Conservation (phyloP, 2,797 vertebrate species). For the Pseudochromis fuscus region DNA sequence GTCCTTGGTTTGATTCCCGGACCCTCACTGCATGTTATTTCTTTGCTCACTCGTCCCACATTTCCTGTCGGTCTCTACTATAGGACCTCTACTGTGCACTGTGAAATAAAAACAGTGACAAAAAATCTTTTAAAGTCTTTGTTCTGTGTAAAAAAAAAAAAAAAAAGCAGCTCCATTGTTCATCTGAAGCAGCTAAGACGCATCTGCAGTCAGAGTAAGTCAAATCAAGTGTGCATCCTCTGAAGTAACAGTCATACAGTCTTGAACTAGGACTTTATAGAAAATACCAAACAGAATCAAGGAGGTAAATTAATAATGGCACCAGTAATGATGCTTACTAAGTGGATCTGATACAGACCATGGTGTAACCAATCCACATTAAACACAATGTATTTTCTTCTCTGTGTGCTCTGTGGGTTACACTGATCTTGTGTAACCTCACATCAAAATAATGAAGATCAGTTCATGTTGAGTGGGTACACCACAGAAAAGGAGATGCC, state of each 20-base stretch:
- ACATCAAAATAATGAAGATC: constrained; percentile 1
- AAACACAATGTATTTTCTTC: constrained; percentile 3
- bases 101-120: not conserved
- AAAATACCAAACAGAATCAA: constrained; percentile 5
- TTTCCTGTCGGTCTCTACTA: constrained; percentile 1
- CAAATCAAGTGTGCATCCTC: not conserved
- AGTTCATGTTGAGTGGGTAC: too few relatives aligned
- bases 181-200: not conserved
- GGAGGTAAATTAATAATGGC: not conserved
- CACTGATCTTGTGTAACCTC: constrained; percentile 1
- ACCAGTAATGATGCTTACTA: not conserved
- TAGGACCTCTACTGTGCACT: constrained; percentile 1
- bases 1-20: not conserved
- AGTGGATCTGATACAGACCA: constrained; percentile 7
- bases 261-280: not conserved
- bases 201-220: not conserved
- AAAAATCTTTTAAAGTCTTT: not conserved
- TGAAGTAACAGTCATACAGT: not conserved
- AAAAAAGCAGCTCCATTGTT: not conserved
- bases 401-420: constrained; percentile 17
- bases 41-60: not conserved
- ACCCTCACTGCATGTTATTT: not conserved
- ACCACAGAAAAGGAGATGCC: not conserved
- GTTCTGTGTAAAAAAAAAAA: not conserved
- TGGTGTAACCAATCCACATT: constrained; percentile 9